Base-by-base conservation (phyloP, 2,888 invertebrate genomes). In the Boloria euphrosyne region DNA sequence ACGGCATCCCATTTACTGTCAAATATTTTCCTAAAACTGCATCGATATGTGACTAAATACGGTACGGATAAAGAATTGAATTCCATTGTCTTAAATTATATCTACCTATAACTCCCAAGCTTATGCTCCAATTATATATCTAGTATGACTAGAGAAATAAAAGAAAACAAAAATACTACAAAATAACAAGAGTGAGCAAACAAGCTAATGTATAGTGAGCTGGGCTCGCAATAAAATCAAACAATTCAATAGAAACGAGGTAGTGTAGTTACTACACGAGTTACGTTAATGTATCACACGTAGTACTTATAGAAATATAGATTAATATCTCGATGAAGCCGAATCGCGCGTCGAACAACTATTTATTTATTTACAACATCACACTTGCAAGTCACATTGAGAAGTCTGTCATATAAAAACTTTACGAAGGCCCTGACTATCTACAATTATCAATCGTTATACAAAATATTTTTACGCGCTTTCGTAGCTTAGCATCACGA, bases 311-410 rank as follows among this genome's bases (percentile, higher is more conserved):
- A 80, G 73, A 72, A 73, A 68, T 72, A 79, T 77, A 82, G 74
- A 80, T 78, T 77, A 76, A 79, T 78, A 76, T 75, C 74, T 80
- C 79, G 77, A 57, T 60, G 58, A 58, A 65, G 69, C 69, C 57
- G 66, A 74, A 73, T 73, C 73, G 75, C 72, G 74, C 74, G 63
- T 72, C 74, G 62, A 80, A 80, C 79, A 80, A 78, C 81, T 82
- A 84, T 77, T 77, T 70, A 73, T 77, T 75, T 87, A 88, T 87
- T 77, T 89, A 90, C 89, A 89, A 86, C 84, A 90, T 91, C 89
- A 90, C 90, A 90, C 89, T 89, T 86, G 85, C 85, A 87, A 89
- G 90, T 89, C 89, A 90, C 91, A 86, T 89, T 82, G 80, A 87
- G 85, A 86, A 87, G 83, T 86, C 83, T 84, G 86, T 87, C 83